phyloP scores from a whole-genome alignment of 2,888 invertebrate genomes.

The Bruchidius siliquastri region DNA sequence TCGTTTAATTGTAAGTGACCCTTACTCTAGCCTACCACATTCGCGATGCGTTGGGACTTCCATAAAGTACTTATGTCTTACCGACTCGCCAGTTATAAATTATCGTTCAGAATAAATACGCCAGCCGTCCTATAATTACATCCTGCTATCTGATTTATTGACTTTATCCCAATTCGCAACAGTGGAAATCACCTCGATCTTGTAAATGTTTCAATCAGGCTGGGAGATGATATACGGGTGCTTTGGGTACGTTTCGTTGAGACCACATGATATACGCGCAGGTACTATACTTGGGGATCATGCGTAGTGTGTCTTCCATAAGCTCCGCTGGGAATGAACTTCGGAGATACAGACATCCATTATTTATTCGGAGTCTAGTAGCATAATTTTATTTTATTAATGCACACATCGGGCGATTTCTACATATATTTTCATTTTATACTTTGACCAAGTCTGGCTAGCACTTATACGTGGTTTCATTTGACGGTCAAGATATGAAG shows the following conservation, averaged over 20 bases:
- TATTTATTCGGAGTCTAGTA: no score
- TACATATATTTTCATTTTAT: no score
- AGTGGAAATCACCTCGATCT: background rate
- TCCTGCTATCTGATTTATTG: conserved; percentile 31
- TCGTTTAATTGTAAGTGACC: background rate
- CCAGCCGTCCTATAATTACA: conserved; percentile 31
- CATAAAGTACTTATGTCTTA: background rate
- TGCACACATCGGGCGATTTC: no score
- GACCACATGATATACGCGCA: background rate
- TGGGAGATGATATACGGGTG: background rate
- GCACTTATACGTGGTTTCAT: no score
- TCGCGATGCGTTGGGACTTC: background rate
- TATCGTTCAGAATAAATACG: conserved; percentile 32
- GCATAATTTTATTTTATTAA: no score
- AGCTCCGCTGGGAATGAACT: background rate
- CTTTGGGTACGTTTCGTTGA: background rate
- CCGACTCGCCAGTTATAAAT: background rate
- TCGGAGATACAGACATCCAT: no score
- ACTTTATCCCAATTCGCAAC: conserved; percentile 28
- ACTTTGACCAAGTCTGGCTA: no score
- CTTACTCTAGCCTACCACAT: background rate
- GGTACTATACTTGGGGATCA: background rate
- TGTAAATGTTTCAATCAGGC: background rate
- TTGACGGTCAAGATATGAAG: no score
- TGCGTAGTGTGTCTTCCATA: background rate